Evolutionary conservation across 2,797 vertebrate genomes (phyloP).

Genomic region (Eulemur mongoz): DNA sequence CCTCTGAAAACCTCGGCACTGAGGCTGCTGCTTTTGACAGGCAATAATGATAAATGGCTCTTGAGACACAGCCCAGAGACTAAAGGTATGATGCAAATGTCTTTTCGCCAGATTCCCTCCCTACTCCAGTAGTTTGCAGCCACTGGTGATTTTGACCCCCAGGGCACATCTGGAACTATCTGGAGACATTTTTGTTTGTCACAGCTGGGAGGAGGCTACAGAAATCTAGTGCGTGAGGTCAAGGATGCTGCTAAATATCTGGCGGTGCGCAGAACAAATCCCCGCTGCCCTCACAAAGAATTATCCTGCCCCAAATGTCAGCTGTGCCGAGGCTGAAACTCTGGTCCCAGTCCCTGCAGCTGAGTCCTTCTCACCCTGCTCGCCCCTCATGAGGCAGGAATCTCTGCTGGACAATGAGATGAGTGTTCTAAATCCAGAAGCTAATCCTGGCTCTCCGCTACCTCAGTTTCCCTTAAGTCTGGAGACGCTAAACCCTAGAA

Average conservation of each 20-base stretch:
- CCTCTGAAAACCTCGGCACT: background rate
- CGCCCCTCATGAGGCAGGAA: background rate
- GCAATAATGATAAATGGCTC: background rate
- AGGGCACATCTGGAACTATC: background rate
- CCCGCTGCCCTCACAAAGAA: background rate
- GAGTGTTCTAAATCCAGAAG: background rate
- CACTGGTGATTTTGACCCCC: background rate
- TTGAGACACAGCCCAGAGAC: background rate
- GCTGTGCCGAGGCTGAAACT: accelerated
- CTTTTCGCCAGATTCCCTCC: background rate
- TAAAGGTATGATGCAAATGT: background rate
- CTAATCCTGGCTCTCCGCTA: background rate
- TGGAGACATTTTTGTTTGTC: background rate
- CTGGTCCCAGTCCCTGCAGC: too few relatives aligned
- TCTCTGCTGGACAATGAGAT: background rate
- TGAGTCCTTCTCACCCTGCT: background rate
- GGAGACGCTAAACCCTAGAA: background rate
- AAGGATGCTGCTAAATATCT: background rate
- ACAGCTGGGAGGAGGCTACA: background rate
- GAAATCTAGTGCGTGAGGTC: background rate
- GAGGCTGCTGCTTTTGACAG: background rate
- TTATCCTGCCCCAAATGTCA: background rate
- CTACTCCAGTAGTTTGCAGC: background rate
- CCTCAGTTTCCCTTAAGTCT: background rate
- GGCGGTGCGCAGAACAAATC: background rate